phyloP scores from a whole-genome alignment of 2,888 invertebrate genomes.

The Ormyrus pomaceus region DNA sequence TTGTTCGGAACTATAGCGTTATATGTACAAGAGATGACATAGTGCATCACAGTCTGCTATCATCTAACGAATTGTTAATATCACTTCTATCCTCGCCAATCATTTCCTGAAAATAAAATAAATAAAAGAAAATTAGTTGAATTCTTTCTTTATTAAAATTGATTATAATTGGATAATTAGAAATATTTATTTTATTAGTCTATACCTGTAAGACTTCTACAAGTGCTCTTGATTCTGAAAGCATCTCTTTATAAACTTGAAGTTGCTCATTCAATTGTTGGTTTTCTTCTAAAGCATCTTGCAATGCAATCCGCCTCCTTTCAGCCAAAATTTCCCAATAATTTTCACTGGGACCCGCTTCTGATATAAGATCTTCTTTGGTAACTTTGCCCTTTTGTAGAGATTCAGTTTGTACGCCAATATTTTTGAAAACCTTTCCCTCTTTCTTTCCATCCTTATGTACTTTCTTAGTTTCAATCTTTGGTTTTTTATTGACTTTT shows the following conservation, averaged over 20 bases:
- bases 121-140: slow-evolving; percentile 36
- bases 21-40: slow-evolving; percentile 49
- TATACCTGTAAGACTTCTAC: slow-evolving; percentile 86
- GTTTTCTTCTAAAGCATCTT: slow-evolving; percentile 86
- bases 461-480: slow-evolving; percentile 45
- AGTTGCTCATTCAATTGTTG: slow-evolving; percentile 82
- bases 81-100: slow-evolving; percentile 78
- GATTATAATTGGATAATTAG: background rate
- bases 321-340: slow-evolving; percentile 89
- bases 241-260: slow-evolving; percentile 82
- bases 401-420: slow-evolving; percentile 79
- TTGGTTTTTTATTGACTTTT: slow-evolving; percentile 47
- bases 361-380: slow-evolving; percentile 83
- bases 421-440: slow-evolving; percentile 70
- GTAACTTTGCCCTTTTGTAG: slow-evolving; percentile 79
- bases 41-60: slow-evolving; percentile 60
- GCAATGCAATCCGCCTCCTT: slow-evolving; percentile 83
- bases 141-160: too few relatives aligned
- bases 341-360: slow-evolving; percentile 82
- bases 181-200: background rate
- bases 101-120: slow-evolving; percentile 79
- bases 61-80: slow-evolving; percentile 73
- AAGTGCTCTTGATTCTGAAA: slow-evolving; percentile 85
- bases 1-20: slow-evolving; percentile 24
- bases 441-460: slow-evolving; percentile 44